Evolutionary conservation across 2,797 vertebrate genomes (phyloP).

Genomic region (Coregonus ussuriensis): DNA sequence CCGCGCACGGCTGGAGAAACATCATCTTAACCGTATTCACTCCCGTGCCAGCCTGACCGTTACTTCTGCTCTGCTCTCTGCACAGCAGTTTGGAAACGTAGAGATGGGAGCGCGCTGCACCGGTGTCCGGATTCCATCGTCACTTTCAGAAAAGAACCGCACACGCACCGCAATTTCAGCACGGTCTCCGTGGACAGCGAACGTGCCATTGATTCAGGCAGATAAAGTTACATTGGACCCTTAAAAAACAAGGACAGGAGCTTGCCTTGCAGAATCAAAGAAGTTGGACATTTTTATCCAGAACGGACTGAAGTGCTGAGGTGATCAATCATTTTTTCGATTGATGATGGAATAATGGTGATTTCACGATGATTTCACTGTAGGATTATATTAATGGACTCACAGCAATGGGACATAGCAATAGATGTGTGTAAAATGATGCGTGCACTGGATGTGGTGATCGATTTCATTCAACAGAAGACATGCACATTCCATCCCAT

Average conservation of each 20-base stretch:
- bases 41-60: conserved; percentile 47
- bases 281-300: not conserved
- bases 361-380: conserved; percentile 4
- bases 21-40: conserved; percentile 77
- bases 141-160: conserved; percentile 34
- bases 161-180: conserved; percentile 39
- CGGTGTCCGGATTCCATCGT: conserved; percentile 55
- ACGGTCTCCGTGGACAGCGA: conserved; percentile 40
- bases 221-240: conserved; percentile 28
- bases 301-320: not conserved
- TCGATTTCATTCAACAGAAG: conserved; percentile 47
- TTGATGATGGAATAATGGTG: not conserved
- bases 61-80: conserved; percentile 36
- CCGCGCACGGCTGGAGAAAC: conserved; percentile 80
- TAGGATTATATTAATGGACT: conserved; percentile 45
- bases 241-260: not conserved
- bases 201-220: conserved; percentile 13
- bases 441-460: conserved; percentile 45
- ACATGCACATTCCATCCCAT: conserved; percentile 43
- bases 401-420: conserved; percentile 24
- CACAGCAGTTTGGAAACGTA: conserved; percentile 72
- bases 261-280: not conserved
- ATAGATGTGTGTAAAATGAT: conserved; percentile 56
- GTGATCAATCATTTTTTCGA: not conserved
- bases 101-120: conserved; percentile 60